Evolutionary conservation across 1,140 invertebrate genomes (phyloP), one percentile per base, ranked within the genome.

Genomic region (Colletes gigas): DNA sequence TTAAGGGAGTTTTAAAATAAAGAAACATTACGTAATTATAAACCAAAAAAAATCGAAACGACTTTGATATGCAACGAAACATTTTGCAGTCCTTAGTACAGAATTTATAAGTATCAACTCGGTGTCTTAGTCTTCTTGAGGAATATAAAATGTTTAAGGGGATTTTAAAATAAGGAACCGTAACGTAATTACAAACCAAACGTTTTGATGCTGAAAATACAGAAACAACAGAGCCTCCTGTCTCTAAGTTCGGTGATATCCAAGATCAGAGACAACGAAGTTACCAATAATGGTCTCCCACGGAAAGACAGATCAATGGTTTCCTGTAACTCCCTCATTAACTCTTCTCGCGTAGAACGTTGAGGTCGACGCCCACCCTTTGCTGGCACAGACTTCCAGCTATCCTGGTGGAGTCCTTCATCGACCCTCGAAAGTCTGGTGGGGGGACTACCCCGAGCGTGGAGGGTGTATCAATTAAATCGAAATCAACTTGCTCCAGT

Each of bases 401-500:
- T 44, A 30, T 9, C 19, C 63, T 67, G 19, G 39, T 39, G 15
- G 39, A 12, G 39, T 30, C 67, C n/a, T 52, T 21, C 63, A 19
- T 67, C 73, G 50, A 76, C 73, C 62, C 52, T 67, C 47, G 10
- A 41, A 19, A 15, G 21, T 7, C n/a, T 10, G 55, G 14, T 9
- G 15, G 19, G 10, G 55, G 15, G 19, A 17, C 57, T 19, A 21
- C 65, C 55, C 79, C 65, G 73, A 66, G 65, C 62, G 47, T 59
- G 12, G 71, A 74, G 73, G 60, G 60, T 71, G 82, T 84, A 85
- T 83, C 89, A 83, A 88, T 82, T 83, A 87, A 88, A 87, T 84
- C 79, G 75, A 89, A 87, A 82, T 88, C 84, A 86, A 90, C 81
- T 84, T 84, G 83, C 59, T 65, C 75, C 79, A 76, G 72, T 68